Evolutionary conservation across 2,888 invertebrate species (phyloP).

Genomic region (Ectropis crepuscularia): DNA sequence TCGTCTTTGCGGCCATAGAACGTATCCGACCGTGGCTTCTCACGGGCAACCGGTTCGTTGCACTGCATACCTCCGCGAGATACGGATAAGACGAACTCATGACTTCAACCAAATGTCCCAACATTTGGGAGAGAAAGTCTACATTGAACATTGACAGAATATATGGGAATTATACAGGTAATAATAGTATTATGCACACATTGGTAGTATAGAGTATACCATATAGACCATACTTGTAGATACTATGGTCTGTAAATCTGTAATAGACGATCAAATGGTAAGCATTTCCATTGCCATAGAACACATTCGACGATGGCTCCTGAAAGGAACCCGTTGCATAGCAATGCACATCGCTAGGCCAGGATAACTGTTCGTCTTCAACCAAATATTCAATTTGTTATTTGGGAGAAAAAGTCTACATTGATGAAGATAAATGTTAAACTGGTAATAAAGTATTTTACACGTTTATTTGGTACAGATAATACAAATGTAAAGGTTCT

Average conservation of each 20-base stretch:
- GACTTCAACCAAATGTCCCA: conserved; percentile 84
- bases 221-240: no score
- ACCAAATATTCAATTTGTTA: conserved; percentile 80
- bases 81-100: conserved; percentile 87
- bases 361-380: conserved; percentile 87
- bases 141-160: conserved; percentile 82
- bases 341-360: conserved; percentile 84
- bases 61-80: conserved; percentile 83
- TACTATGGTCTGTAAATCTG: no score
- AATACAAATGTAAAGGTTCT: no score
- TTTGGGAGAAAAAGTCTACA: conserved; percentile 86
- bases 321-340: conserved; percentile 72
- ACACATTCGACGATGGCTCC: conserved; percentile 86
- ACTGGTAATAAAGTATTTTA: no score
- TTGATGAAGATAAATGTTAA: conserved; percentile 76
- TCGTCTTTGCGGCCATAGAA: conserved; percentile 79
- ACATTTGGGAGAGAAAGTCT: conserved; percentile 84
- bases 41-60: conserved; percentile 72
- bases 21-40: conserved; percentile 86
- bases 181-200: conserved; percentile 51
- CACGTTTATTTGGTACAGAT: no score
- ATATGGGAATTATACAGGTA: conserved; percentile 85
- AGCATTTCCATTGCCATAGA: conserved; percentile 82
- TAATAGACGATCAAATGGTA: conserved; percentile 72
- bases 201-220: no score